Percentiles rank a stretch among this genome's conserved stretches.
phyloP scores from a whole-genome alignment of 1,140 invertebrate species.

The Pygmarrhopalites habei region DNA sequence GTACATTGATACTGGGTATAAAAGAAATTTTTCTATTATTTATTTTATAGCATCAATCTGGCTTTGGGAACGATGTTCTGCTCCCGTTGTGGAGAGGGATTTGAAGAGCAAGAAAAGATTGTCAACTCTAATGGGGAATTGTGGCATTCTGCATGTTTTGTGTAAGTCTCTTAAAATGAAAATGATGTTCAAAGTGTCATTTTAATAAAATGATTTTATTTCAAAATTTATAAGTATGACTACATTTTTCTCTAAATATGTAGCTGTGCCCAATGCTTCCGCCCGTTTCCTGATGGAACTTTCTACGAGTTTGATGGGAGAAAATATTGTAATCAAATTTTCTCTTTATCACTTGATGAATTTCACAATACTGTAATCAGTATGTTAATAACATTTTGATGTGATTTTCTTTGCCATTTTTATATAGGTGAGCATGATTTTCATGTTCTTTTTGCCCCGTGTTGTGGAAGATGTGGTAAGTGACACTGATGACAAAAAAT shows the following conservation, averaged over 20 bases:
- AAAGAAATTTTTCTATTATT: constrained; percentile 34
- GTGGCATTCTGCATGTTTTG: constrained; percentile 98
- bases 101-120: constrained; percentile 93
- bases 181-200: too few species aligned
- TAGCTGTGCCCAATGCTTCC: constrained; percentile 97
- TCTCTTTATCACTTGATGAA: too few species aligned
- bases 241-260: too few species aligned
- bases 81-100: constrained; percentile 86
- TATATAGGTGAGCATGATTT: constrained; percentile 99
- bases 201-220: constrained; percentile 27
- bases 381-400: too few species aligned
- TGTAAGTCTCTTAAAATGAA: constrained; percentile 59
- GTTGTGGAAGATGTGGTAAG: constrained; percentile 92
- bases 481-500: constrained; percentile 26
- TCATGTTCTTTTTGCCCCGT: constrained; percentile 95
- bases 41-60: constrained; percentile 64
- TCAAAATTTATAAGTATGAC: neutral
- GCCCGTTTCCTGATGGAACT: constrained; percentile 92
- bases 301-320: constrained; percentile 99
- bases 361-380: too few species aligned
- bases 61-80: constrained; percentile 84
- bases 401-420: too few species aligned
- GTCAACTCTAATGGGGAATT: constrained; percentile 97
- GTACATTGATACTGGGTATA: too few species aligned
- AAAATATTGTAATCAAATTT: too few species aligned